phyloP scores from a whole-genome alignment of 2,797 vertebrate genomes.

The Loriculus beryllinus region DNA sequence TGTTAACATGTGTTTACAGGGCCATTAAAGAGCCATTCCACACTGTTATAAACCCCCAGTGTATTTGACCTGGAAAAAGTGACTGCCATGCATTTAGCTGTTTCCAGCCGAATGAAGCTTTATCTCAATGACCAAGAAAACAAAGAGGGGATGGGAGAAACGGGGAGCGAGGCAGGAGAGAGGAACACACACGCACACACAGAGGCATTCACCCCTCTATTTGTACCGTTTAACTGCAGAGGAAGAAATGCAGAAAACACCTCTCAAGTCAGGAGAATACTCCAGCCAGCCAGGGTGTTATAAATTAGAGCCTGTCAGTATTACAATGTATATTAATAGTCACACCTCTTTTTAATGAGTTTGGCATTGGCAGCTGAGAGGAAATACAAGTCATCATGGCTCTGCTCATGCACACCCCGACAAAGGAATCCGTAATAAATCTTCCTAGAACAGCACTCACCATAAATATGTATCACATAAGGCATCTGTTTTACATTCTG shows the following conservation, averaged over 20 bases:
- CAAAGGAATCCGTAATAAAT: slow-evolving; percentile 99
- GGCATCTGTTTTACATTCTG: slow-evolving; percentile 99
- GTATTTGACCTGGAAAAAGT: slow-evolving; percentile 63
- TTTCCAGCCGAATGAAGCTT: slow-evolving; percentile 54
- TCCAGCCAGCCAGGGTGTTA: slow-evolving; percentile 90
- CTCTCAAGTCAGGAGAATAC: slow-evolving; percentile 82
- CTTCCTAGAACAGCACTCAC: slow-evolving; percentile 98
- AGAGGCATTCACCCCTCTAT: slow-evolving; percentile 67
- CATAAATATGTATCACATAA: slow-evolving; percentile 99
- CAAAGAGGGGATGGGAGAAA: not conserved
- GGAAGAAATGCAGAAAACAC: slow-evolving; percentile 78
- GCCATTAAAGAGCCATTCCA: slow-evolving; percentile 46
- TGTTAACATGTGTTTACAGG: slow-evolving; percentile 63
- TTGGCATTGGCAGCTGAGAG: slow-evolving; percentile 99
- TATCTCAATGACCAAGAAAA: slow-evolving; percentile 58
- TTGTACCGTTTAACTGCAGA: slow-evolving; percentile 76
- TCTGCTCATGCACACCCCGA: slow-evolving; percentile 95
- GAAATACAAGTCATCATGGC: slow-evolving; percentile 99
- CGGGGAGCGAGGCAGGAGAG: not conserved
- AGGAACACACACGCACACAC: slow-evolving; percentile 1
- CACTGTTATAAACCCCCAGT: slow-evolving; percentile 48
- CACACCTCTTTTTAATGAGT: slow-evolving; percentile 99
- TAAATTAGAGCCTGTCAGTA: slow-evolving; percentile 99
- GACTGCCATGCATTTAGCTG: slow-evolving; percentile 33
- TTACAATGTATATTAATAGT: slow-evolving; percentile 99